Evolutionary conservation across 2,113 vertebrate genomes (phyloP).

Genomic region (Gulo gulo): DNA sequence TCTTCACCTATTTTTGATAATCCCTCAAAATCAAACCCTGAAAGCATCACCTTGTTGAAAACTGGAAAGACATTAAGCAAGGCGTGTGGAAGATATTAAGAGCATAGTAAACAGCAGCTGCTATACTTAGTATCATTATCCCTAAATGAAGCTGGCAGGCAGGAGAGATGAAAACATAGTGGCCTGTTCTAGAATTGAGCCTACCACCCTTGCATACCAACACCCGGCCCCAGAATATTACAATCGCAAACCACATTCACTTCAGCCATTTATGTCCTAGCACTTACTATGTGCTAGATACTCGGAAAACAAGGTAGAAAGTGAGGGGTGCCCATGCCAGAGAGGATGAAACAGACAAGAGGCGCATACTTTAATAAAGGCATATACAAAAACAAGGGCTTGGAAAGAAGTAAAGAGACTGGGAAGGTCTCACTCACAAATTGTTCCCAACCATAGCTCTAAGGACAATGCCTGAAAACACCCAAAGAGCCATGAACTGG

Average conservation of each 20-base stretch:
- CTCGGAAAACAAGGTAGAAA: not conserved
- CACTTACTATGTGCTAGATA: not conserved
- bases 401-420: not conserved
- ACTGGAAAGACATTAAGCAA: not conserved
- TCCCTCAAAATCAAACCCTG: not conserved
- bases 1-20: not conserved
- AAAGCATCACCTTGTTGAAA: not conserved
- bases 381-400: not conserved
- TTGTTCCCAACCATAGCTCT: not conserved
- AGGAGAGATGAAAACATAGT: not conserved
- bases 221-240: not conserved
- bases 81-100: not conserved
- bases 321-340: not conserved
- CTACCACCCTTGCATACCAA: not conserved
- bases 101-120: not conserved
- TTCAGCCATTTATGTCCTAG: not conserved
- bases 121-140: not conserved
- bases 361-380: fast-evolving
- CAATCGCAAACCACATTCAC: not conserved
- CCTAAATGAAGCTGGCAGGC: not conserved
- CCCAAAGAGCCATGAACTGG: not conserved
- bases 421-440: not conserved
- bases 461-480: not conserved
- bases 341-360: not conserved
- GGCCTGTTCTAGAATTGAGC: not conserved